Evolutionary conservation across 2,113 vertebrate genomes (phyloP).

Genomic region (Perca schrenkii): DNA sequence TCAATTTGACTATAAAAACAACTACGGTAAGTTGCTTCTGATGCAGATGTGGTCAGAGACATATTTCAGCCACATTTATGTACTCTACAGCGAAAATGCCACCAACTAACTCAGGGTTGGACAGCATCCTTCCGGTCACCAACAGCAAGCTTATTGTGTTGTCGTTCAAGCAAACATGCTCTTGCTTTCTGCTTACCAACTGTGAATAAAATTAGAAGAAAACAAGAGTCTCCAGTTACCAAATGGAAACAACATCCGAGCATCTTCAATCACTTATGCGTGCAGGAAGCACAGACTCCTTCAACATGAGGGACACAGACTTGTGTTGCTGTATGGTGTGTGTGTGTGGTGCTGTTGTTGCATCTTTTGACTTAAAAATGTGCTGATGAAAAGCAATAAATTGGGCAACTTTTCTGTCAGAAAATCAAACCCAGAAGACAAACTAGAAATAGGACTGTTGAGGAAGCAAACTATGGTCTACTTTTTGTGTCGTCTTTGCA

Average conservation of each 20-base stretch:
- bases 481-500: not conserved
- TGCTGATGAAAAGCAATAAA: not conserved
- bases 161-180: not conserved
- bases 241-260: not conserved
- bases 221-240: not conserved
- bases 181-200: not conserved
- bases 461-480: not conserved
- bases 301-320: not conserved
- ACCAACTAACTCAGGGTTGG: not conserved
- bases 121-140: not conserved
- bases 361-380: not conserved
- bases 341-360: not conserved
- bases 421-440: not conserved
- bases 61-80: not conserved
- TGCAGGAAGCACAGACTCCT: not conserved
- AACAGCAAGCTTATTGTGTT: not conserved
- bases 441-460: not conserved
- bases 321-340: not conserved
- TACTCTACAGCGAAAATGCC: not conserved
- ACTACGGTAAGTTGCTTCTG: too few relatives aligned
- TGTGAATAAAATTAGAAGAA: not conserved
- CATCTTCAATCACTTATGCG: not conserved
- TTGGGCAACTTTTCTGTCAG: not conserved
- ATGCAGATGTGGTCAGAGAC: slow-evolving; percentile 5
- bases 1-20: not conserved